Base-by-base conservation (phyloP, 2,797 vertebrate species). In the Octomys mimax region DNA sequence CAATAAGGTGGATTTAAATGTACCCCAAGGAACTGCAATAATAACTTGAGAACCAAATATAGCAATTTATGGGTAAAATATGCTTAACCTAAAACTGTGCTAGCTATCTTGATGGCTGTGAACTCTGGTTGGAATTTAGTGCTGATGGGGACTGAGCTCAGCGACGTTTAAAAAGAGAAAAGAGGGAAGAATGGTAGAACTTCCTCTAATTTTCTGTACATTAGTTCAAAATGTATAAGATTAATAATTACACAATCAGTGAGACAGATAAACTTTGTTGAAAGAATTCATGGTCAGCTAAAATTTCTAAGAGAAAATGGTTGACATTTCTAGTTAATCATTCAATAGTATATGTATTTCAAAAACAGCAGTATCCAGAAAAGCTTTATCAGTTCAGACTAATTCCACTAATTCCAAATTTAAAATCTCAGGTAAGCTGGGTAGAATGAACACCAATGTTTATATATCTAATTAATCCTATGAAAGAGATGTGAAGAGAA, bases 1-100 rank as follows among this genome's bases (percentile, higher is more conserved):
- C 98, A 99, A 99, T 99, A 99, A 99, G 98, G 98, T 99, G 98
- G 98, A 98, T 99, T 99, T 99, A 99, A 99, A 99, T 99, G 98
- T 98, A 99, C 99, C 98, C 99, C 98, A 99, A 99, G 99, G 99
- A 99, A 98, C 98, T 98, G 98, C 98, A 99, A 98, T 99, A 99
- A 99, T 99, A 98, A 99, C 98, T 99, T 84, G 97, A 98, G 98
- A 98, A 99, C 98, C 98, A 98, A 99, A 99, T 99, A 99, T 98
- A 99, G 98, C 98, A 99, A 99, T 98, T 98, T 99, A 99, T 96
- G 97, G 98, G 98, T 99, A 99, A 99, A 99, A 99, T 99, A 99
- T 99, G 98, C 98, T 98, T 99, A 98, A 99, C 98, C 98, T 98
- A 99, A 99, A 99, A 98, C 98, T 98, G 98, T 98, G 98, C 98